These are phyloP conservation scores for Orthosia incerta DNA, from an alignment of 2,888 invertebrate genomes.

Conservation along the genomic window DNA sequence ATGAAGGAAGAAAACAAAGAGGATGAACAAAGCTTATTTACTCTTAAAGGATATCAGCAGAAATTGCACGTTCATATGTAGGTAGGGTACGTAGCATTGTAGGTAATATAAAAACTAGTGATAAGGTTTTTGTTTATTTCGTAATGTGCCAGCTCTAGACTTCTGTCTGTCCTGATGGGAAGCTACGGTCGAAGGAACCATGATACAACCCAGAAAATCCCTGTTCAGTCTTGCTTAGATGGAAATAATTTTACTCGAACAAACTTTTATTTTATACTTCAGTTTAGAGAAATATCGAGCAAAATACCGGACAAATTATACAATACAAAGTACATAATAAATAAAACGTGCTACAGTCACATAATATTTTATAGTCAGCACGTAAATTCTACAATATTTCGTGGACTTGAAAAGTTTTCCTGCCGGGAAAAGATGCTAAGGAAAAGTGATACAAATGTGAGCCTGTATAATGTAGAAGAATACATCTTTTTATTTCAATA, in stretches of 20 bases:
- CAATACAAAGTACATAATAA: conserved; percentile 18
- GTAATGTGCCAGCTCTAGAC: too few species aligned
- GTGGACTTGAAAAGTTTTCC: conserved; percentile 40
- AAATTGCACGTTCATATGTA: too few species aligned
- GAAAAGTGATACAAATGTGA: conserved; percentile 47
- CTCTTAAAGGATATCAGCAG: background rate
- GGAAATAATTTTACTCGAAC: background rate
- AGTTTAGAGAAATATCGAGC: background rate
- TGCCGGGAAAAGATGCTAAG: conserved; percentile 41
- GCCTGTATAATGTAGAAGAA: conserved; percentile 3
- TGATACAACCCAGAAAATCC: background rate
- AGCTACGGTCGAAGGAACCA: background rate
- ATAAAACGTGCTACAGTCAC: conserved; percentile 38
- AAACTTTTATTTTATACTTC: background rate
- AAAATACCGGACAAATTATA: conserved; percentile 29
- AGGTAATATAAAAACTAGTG: too few species aligned
- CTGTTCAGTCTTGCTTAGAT: background rate
- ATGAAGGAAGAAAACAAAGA: background rate
- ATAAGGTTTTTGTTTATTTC: too few species aligned
- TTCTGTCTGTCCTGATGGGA: background rate
- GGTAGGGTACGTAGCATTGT: too few species aligned
- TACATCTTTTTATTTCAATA: background rate
- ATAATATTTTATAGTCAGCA: conserved; percentile 48
- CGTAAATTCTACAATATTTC: conserved; percentile 51
- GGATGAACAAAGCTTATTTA: conserved; percentile 1